phyloP scores from a whole-genome alignment of 2,797 vertebrate genomes.

The Rhynchotus rufescens region DNA sequence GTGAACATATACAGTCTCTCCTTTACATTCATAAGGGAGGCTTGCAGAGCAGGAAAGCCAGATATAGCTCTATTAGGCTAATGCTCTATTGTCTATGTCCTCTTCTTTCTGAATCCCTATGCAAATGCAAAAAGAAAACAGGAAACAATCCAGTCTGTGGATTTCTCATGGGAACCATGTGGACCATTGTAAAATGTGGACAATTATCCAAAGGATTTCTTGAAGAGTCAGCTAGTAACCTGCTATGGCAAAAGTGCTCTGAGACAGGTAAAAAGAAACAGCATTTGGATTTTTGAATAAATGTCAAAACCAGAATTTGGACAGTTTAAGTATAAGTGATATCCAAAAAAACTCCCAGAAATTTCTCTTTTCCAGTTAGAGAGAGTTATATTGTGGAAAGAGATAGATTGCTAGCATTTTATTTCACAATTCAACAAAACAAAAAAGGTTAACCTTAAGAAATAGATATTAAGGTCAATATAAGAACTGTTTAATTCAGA shows the following conservation, averaged over 20 bases:
- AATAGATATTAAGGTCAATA: not conserved
- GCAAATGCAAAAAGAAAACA: not conserved
- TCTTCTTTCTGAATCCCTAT: not conserved
- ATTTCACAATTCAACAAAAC: not conserved
- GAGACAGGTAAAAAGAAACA: not conserved
- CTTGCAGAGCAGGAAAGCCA: not conserved
- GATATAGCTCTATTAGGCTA: not conserved
- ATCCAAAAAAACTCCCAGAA: not conserved
- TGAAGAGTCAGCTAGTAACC: not conserved
- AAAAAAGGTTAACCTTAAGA: not conserved
- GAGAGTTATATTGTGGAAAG: not conserved
- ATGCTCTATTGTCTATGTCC: not conserved
- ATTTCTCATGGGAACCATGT: not conserved
- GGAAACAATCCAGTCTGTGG: not conserved
- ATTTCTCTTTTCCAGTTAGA: not conserved
- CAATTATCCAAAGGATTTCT: not conserved
- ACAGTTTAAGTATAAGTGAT: not conserved
- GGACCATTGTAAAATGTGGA: not conserved
- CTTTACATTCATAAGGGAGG: rapidly evolving
- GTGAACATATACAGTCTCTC: rapidly evolving
- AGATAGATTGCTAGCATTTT: not conserved
- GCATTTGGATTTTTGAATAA: not conserved
- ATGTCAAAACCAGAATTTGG: not conserved
- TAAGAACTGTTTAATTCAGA: not conserved
- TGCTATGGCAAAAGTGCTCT: not conserved